These are phyloP conservation scores for Drosophila ogumai DNA, from an alignment of 1,140 invertebrate genomes.

Conservation along the genomic window DNA sequence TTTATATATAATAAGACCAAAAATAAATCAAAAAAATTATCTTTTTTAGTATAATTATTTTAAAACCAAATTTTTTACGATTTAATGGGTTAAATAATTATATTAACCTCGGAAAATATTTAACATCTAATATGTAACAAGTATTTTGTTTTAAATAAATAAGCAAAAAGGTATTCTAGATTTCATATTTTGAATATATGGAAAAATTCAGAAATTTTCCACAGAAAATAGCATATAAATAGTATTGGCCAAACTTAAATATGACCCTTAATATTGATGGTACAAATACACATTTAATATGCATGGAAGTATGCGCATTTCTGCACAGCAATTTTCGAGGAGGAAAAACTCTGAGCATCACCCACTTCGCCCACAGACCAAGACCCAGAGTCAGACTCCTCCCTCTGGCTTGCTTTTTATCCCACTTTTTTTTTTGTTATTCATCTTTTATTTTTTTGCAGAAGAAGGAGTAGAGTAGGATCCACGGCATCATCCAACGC, in stretches of 20 bases:
- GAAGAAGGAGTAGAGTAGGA: constrained; percentile 1
- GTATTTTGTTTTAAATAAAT: neutral
- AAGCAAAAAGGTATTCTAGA: neutral
- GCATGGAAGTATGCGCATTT: constrained; percentile 3
- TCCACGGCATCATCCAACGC: constrained; percentile 13
- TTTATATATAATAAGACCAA: too few species aligned
- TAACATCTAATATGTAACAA: neutral
- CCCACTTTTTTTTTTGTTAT: neutral
- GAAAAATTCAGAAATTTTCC: neutral
- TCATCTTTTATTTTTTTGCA: neutral
- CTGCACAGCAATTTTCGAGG: constrained; percentile 2
- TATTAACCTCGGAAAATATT: too few species aligned
- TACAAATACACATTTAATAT: constrained; percentile 2
- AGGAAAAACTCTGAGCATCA: neutral
- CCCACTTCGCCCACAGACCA: constrained; percentile 25
- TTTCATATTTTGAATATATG: neutral
- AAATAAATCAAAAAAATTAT: neutral
- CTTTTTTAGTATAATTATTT: too few species aligned
- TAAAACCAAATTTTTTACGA: too few species aligned
- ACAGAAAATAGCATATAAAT: too few species aligned
- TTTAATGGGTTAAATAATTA: too few species aligned
- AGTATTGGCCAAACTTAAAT: neutral
- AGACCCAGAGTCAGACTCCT: neutral
- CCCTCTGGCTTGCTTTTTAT: constrained; percentile 1
- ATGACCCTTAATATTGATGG: constrained; percentile 10